These are phyloP conservation scores for Calliphora vicina DNA, from an alignment of 1,140 invertebrate genomes.

Conservation along the genomic window DNA sequence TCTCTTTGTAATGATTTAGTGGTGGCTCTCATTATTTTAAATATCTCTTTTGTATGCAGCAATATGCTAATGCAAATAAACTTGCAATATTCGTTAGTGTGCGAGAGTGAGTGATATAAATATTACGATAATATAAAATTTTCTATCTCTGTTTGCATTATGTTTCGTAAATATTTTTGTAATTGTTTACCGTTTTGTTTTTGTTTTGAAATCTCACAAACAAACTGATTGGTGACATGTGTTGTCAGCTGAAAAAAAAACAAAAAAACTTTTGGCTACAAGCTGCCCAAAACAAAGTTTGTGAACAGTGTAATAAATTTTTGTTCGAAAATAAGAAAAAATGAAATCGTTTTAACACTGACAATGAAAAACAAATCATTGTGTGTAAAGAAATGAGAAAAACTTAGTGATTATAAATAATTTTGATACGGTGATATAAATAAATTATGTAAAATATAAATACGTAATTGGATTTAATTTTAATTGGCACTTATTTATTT, in stretches of 20 bases:
- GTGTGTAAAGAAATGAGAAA: not conserved
- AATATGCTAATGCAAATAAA: not conserved
- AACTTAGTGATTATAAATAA: too few relatives aligned
- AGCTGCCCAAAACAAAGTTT: not conserved
- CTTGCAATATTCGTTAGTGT: not conserved
- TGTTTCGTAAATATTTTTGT: conserved; percentile 14
- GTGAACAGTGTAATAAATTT: not conserved
- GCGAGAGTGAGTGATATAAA: too few relatives aligned
- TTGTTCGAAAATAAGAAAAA: not conserved
- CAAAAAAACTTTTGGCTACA: not conserved
- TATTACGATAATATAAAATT: not conserved
- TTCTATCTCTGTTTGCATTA: not conserved
- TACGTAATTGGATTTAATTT: too few relatives aligned
- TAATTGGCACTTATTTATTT: too few relatives aligned
- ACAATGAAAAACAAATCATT: not conserved
- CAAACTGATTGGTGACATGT: conserved; percentile 4
- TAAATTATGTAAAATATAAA: too few relatives aligned
- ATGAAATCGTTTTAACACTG: not conserved
- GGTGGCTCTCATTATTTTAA: not conserved
- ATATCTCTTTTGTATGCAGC: not conserved
- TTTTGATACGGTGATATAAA: too few relatives aligned
- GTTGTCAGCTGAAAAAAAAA: not conserved
- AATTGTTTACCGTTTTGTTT: not conserved
- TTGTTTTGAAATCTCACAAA: not conserved
- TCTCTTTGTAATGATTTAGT: not conserved